phyloP scores from a whole-genome alignment of 2,888 invertebrate genomes.

The Philonicus albiceps region DNA sequence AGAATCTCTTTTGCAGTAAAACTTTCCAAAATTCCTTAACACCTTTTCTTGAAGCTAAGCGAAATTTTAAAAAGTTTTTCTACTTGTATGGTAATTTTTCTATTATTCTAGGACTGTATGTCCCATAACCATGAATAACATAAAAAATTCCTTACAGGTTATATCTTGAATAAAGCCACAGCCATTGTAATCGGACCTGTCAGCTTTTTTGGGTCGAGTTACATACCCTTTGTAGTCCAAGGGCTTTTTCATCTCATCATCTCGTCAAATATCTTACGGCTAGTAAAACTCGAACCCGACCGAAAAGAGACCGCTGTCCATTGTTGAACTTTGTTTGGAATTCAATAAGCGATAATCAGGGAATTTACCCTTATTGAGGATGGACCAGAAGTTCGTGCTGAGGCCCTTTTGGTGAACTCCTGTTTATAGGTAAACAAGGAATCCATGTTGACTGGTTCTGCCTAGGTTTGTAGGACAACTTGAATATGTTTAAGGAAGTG shows the following conservation, averaged over 20 bases:
- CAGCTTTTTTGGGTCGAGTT: not conserved
- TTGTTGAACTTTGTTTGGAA: not conserved
- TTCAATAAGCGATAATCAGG: conserved; percentile 24
- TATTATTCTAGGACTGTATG: not conserved
- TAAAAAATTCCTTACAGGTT: not conserved
- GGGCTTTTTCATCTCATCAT: not conserved
- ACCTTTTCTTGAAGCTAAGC: not conserved
- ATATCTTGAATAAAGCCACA: not conserved
- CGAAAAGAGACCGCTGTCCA: not conserved
- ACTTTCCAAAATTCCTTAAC: not conserved
- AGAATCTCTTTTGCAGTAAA: not conserved
- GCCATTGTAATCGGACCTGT: conserved; percentile 14
- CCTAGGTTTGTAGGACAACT: not conserved
- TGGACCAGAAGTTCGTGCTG: not conserved
- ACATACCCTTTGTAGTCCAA: not conserved
- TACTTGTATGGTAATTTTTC: not conserved
- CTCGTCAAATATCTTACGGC: not conserved
- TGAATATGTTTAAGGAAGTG: not conserved
- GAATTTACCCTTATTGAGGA: conserved; percentile 7
- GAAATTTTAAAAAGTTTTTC: not conserved
- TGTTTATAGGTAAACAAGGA: not conserved
- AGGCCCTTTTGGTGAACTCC: not conserved
- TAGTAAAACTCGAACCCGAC: not conserved
- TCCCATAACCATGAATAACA: not conserved
- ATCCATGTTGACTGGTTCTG: not conserved